Evolutionary conservation across 1,140 invertebrate genomes (phyloP), one percentile per base, ranked within the genome.

Genomic region (Oryzaephilus surinamensis): DNA sequence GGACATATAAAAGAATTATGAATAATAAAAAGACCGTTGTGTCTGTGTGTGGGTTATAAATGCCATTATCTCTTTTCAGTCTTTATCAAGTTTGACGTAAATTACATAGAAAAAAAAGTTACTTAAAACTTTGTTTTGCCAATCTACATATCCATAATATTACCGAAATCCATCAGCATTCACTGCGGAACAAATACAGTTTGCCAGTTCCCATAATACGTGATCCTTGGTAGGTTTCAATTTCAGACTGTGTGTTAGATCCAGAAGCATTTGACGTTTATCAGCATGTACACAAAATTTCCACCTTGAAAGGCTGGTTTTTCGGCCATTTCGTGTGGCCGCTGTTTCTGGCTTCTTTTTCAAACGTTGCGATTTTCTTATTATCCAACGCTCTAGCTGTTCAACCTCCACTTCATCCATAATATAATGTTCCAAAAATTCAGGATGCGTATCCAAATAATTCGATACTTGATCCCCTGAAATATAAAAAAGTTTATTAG

Each of bases 281-380:
- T 76, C 73, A 3, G 72, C 70, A 40, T 76, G 74, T 6, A 76
- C 69, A 53, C 71, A 73, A 37, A 73, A 74, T 66, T 73, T 73
- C 72, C 71, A 74, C 54, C 69, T 57, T 15, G 48, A 59, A 26
- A 73, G 46, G 46, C 68, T 71, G 3, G 67, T 68, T 42, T 71
- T 71, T 34, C 67, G 48, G 4, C 57, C 60, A 20, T 44, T 41
- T 7, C 36, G 21, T 15, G 32, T 36, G 6, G 38, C 18, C 8
- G n/a, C 15, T 38, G 38, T 38, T 40, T 54, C 55, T 16, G 52
- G 46, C 30, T 58, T 51, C 37, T 62, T 64, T 45, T 69, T 69
- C 31, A 63, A 54, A 19, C 63, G 48, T 41, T 69, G 67, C n/a
- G 65, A 67, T 43, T 70, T 64, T 13, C 70, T 54, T 31, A 74